A percentile compares a stretch with the other conserved stretches of the same genome.
phyloP scores from a whole-genome alignment of 2,113 vertebrate genomes.

The Platichthys flesus region DNA sequence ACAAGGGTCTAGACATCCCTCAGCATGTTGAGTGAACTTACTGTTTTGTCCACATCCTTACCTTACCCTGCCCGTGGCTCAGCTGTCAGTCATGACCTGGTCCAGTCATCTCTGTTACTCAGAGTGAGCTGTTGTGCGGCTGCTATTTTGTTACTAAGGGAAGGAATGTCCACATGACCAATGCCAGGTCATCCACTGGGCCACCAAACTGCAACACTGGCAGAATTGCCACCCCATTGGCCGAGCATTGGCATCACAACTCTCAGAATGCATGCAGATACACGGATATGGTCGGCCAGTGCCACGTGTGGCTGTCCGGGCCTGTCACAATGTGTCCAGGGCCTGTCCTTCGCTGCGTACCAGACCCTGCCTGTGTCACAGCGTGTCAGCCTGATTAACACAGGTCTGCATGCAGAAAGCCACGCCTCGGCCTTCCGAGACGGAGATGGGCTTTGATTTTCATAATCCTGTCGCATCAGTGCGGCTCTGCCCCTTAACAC shows the following conservation, averaged over 20 bases:
- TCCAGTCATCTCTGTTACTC: conserved; percentile 55
- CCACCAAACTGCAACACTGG: conserved; percentile 63
- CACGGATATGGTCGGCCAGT: conserved; percentile 31
- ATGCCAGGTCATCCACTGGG: conserved; percentile 57
- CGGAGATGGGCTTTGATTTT: conserved; percentile 74
- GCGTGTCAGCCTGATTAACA: conserved; percentile 71
- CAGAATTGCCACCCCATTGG: conserved; percentile 56
- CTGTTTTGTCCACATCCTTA: conserved; percentile 11
- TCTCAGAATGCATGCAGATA: conserved; percentile 41
- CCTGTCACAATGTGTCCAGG: conserved; percentile 62
- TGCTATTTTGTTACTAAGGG: conserved; percentile 62
- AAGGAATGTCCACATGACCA: conserved; percentile 50
- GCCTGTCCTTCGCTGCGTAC: conserved; percentile 53
- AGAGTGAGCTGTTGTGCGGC: conserved; percentile 47
- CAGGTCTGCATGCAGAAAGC: conserved; percentile 61
- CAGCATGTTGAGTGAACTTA: conserved; percentile 6
- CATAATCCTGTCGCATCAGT: conserved; percentile 76
- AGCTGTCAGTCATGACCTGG: conserved; percentile 62
- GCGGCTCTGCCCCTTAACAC: conserved; percentile 40
- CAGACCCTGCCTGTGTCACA: conserved; percentile 56
- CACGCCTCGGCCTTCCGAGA: conserved; percentile 62
- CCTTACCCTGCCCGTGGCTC: conserved; percentile 38
- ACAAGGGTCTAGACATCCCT: conserved; percentile 1
- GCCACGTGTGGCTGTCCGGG: conserved; percentile 61
- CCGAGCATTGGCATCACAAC: conserved; percentile 46